Conservation (phyloP, 2,888 invertebrate species). For the Dasypogon diadema region DNA sequence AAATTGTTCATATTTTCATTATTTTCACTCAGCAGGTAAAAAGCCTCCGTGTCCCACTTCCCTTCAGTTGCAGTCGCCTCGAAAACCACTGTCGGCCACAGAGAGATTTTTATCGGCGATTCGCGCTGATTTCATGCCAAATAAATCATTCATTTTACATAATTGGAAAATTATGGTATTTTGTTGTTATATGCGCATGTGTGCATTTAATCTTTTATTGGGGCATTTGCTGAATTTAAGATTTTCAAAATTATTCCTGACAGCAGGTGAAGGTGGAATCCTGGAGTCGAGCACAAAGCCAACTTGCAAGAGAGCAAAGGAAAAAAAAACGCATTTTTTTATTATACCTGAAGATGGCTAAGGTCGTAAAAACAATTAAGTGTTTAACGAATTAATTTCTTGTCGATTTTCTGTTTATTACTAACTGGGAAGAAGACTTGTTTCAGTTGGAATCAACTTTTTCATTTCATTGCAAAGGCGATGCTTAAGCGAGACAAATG, state of each 20-base stretch:
- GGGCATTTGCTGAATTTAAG: background rate
- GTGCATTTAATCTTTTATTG: conserved; percentile 16
- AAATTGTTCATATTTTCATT: conserved; percentile 46
- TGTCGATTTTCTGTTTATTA: no score
- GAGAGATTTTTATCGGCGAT: conserved; percentile 69
- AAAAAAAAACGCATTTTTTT: no score
- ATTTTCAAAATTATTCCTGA: conserved; percentile 12
- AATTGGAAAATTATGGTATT: conserved; percentile 68
- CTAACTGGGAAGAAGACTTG: no score
- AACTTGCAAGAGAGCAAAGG: no score
- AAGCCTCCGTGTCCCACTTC: background rate
- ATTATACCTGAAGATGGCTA: no score
- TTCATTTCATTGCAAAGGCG: no score
- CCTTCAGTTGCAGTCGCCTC: background rate
- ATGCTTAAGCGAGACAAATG: no score
- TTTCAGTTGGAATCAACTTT: no score
- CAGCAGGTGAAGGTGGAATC: background rate
- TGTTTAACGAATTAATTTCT: no score
- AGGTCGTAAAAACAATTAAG: no score
- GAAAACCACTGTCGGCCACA: no score
- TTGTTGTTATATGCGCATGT: conserved; percentile 20
- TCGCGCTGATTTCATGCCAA: conserved; percentile 70
- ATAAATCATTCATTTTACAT: conserved; percentile 70
- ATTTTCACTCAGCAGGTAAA: conserved; percentile 44
- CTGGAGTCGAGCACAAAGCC: no score